A percentile compares a stretch with the other conserved stretches of the same genome.
Evolutionary conservation across 2,888 invertebrate species (phyloP).

Genomic region (Mythimna loreyi): DNA sequence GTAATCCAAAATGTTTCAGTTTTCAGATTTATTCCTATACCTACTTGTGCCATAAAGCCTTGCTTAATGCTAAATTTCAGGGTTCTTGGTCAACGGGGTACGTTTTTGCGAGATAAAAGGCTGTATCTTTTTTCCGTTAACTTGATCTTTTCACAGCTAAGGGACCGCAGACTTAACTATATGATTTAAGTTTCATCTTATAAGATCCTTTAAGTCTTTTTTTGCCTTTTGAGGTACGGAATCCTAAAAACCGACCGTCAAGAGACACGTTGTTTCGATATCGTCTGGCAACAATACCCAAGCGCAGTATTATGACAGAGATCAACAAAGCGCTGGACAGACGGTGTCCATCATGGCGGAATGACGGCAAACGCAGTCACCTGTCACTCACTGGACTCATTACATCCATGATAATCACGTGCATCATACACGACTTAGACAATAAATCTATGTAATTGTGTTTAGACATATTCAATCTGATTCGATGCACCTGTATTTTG

Average conservation of each 20-base stretch:
- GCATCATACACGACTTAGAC: constrained; percentile 54
- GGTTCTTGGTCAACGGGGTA: too few species aligned
- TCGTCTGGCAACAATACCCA: constrained; percentile 44
- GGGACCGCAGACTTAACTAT: too few species aligned
- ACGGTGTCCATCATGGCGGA: constrained; percentile 68
- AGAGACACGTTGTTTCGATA: constrained; percentile 12
- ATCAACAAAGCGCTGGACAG: constrained; percentile 57
- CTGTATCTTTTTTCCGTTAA: too few species aligned
- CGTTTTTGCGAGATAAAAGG: too few species aligned
- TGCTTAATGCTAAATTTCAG: too few species aligned
- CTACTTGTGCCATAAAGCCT: too few species aligned
- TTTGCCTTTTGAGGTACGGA: too few species aligned
- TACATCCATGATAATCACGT: constrained; percentile 63
- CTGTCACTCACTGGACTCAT: constrained; percentile 64
- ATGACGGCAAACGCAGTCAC: constrained; percentile 62
- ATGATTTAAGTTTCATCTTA: too few species aligned
- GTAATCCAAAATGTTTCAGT: too few species aligned
- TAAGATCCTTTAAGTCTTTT: too few species aligned
- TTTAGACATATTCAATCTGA: constrained; percentile 43
- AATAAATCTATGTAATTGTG: constrained; percentile 47
- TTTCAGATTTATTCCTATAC: too few species aligned
- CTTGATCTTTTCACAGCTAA: too few species aligned
- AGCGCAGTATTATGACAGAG: constrained; percentile 31
- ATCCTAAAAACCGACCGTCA: constrained; percentile 20
- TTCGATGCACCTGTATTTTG: constrained; percentile 60